Conservation (phyloP, 2,113 vertebrate genomes). For the Macheiramphus alcinus region DNA sequence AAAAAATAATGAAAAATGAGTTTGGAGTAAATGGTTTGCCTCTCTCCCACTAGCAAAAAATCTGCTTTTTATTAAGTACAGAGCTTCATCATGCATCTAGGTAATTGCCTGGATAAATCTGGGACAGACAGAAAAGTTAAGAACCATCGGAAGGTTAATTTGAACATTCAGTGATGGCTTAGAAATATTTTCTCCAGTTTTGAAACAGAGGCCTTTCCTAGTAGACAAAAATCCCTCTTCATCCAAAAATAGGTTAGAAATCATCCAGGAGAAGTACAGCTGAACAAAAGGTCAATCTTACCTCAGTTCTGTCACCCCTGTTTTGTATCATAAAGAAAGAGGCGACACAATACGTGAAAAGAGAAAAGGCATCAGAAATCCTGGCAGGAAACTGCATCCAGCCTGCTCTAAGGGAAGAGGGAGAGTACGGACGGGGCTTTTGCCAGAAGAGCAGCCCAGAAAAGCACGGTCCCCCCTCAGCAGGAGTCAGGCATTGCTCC, state of each 20-base stretch:
- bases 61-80: neutral
- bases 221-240: neutral
- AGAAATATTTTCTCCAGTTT: neutral
- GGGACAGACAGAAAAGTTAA: neutral
- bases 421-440: rapidly evolving
- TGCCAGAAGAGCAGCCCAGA: neutral
- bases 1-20: neutral
- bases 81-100: neutral
- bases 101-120: neutral
- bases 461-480: rapidly evolving
- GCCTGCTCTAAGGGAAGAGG: neutral
- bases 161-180: neutral
- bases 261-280: neutral
- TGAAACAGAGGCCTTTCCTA: neutral
- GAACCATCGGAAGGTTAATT: neutral
- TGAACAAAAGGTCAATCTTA: slow-evolving; percentile 12
- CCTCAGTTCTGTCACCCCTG: neutral
- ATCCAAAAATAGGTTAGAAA: slow-evolving; percentile 28
- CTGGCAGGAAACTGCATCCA: neutral
- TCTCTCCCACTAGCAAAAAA: neutral
- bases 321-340: neutral
- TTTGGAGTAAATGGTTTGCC: neutral
- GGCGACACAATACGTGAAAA: neutral
- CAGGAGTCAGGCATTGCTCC: neutral
- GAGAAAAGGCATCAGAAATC: neutral